Conservation (phyloP, 2,888 invertebrate genomes). For the Romanomermis culicivorax region DNA sequence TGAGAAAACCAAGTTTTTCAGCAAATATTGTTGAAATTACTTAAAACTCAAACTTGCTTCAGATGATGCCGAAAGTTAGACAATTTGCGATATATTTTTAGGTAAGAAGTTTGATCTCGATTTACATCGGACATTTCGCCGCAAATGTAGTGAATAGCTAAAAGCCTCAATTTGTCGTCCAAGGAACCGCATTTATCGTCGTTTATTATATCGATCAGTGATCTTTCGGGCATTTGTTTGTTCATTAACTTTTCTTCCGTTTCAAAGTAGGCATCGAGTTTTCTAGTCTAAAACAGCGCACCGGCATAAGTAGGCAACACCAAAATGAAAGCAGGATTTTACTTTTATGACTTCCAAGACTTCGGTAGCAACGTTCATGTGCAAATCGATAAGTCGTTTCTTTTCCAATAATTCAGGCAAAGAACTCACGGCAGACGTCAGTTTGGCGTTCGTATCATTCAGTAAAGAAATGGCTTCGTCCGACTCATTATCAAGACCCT, state of each 20-base stretch:
- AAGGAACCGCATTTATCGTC: slow-evolving; percentile 59
- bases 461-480: slow-evolving; percentile 57
- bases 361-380: slow-evolving; percentile 81
- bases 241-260: slow-evolving; percentile 91
- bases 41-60: no score
- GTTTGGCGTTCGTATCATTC: slow-evolving; percentile 59
- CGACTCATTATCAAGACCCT: slow-evolving; percentile 62
- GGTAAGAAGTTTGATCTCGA: no score
- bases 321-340: slow-evolving; percentile 13
- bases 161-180: slow-evolving; percentile 76
- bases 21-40: no score
- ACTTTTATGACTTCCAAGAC: slow-evolving; percentile 41
- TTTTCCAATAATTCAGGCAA: slow-evolving; percentile 87
- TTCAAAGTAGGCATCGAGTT: slow-evolving; percentile 88
- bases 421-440: slow-evolving; percentile 74
- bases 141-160: slow-evolving; percentile 71
- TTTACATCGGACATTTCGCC: slow-evolving; percentile 37
- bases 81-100: no score
- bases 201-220: slow-evolving; percentile 60
- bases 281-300: slow-evolving; percentile 41
- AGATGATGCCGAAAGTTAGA: no score
- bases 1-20: no score
- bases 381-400: slow-evolving; percentile 92
- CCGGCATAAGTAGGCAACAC: not conserved
- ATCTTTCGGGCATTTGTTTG: slow-evolving; percentile 42